Conservation (phyloP, 2,113 vertebrate species). For the Phaethon lepturus region DNA sequence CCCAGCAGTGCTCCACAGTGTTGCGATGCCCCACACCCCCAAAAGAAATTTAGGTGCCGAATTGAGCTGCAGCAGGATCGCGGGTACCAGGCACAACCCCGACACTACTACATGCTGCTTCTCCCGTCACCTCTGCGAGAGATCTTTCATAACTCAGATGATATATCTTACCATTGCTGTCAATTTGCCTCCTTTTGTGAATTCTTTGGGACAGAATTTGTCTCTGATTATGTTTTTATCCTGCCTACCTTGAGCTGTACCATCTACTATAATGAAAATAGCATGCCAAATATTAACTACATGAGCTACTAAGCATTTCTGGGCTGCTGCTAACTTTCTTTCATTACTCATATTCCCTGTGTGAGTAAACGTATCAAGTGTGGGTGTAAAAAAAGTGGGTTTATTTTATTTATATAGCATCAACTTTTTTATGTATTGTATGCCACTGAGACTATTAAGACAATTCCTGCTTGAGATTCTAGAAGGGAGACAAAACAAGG, state of each 20-base stretch:
- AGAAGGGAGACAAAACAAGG: not conserved
- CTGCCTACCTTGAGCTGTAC: not conserved
- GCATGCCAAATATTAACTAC: not conserved
- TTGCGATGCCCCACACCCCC: not conserved
- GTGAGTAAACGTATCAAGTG: not conserved
- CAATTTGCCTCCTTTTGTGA: not conserved
- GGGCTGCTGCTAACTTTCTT: not conserved
- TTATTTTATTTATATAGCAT: not conserved
- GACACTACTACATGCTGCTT: not conserved
- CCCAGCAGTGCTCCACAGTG: not conserved
- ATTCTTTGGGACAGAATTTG: not conserved
- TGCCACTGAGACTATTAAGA: not conserved
- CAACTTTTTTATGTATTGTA: not conserved
- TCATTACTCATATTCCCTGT: not conserved
- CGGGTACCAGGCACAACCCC: not conserved
- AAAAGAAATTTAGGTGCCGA: not conserved
- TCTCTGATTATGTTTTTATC: not conserved
- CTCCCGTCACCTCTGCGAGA: not conserved
- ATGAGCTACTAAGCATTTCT: not conserved
- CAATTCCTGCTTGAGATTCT: not conserved
- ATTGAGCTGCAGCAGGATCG: not conserved
- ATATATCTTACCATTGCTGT: not conserved
- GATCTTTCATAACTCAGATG: not conserved
- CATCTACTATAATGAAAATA: not conserved
- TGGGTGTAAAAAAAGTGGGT: not conserved